Conservation (phyloP, 1,140 invertebrate genomes). For the Ceratosolen fusciceps region DNA sequence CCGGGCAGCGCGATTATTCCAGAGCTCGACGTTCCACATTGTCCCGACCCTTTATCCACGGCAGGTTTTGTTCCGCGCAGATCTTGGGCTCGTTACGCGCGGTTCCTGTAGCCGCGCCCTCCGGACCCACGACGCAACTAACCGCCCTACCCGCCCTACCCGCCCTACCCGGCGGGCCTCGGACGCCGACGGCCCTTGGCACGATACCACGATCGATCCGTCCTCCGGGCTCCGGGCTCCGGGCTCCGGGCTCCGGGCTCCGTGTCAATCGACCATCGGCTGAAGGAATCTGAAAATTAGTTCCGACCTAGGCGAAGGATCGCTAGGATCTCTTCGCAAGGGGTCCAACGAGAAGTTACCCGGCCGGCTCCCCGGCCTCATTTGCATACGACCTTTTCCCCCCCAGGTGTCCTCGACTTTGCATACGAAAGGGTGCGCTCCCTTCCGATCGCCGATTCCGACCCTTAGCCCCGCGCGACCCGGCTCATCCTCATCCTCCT, state of each 20-base stretch:
- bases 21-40: neutral
- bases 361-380: conserved; percentile 40
- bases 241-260: too few species aligned
- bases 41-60: conserved; percentile 15
- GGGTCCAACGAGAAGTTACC: neutral
- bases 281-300: conserved; percentile 39
- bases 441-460: conserved; percentile 56
- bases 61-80: neutral
- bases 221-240: too few species aligned
- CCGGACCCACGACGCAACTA: neutral
- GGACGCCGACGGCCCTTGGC: too few species aligned
- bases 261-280: conserved; percentile 52
- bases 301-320: too few species aligned
- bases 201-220: too few species aligned
- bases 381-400: conserved; percentile 66
- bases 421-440: conserved; percentile 62
- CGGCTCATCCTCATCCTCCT: neutral
- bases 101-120: neutral
- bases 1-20: neutral
- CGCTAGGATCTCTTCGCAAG: too few species aligned
- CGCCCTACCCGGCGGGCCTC: too few species aligned
- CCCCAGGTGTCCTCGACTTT: conserved; percentile 66
- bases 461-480: neutral
- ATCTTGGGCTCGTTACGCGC: conserved; percentile 6
- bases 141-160: too few species aligned